Conservation (phyloP, 2,113 vertebrate genomes). For the Colinus virginianus region DNA sequence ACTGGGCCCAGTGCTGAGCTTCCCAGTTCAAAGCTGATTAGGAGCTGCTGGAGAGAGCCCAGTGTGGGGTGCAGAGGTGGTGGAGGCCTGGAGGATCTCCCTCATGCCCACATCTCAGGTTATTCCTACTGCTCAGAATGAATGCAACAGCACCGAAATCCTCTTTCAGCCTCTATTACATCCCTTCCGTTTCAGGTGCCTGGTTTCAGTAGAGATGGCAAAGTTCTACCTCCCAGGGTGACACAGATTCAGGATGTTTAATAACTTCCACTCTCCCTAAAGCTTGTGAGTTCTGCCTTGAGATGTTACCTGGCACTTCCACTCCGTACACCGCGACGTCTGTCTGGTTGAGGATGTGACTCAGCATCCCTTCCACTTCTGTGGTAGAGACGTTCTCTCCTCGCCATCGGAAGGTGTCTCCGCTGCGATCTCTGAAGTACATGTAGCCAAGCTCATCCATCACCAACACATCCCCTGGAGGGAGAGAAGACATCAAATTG, state of each 20-base stretch:
- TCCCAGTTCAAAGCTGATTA: too few species aligned
- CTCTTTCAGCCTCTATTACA: fast-evolving
- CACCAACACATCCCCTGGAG: constrained; percentile 86
- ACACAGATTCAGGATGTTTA: fast-evolving
- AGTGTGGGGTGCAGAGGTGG: too few species aligned
- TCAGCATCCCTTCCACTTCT: constrained; percentile 88
- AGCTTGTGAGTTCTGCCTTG: fast-evolving
- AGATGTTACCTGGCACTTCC: constrained; percentile 79
- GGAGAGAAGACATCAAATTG: background rate
- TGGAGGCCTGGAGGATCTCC: too few species aligned
- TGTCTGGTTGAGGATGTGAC: constrained; percentile 83
- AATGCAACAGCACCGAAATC: fast-evolving
- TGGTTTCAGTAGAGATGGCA: fast-evolving
- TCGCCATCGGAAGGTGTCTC: constrained; percentile 92
- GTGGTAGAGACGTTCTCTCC: constrained; percentile 93
- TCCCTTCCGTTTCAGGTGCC: background rate
- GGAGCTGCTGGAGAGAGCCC: too few species aligned
- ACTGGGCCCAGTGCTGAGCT: too few species aligned
- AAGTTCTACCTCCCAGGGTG: background rate
- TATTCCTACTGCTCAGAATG: background rate
- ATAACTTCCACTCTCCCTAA: background rate
- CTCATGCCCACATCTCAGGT: background rate
- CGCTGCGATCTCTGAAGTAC: constrained; percentile 89
- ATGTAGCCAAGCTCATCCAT: constrained; percentile 94
- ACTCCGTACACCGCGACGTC: constrained; percentile 90